Percentiles rank a stretch among this genome's conserved stretches.
phyloP scores from a whole-genome alignment of 2,797 vertebrate genomes.

The Pteronotus mesoamericanus region DNA sequence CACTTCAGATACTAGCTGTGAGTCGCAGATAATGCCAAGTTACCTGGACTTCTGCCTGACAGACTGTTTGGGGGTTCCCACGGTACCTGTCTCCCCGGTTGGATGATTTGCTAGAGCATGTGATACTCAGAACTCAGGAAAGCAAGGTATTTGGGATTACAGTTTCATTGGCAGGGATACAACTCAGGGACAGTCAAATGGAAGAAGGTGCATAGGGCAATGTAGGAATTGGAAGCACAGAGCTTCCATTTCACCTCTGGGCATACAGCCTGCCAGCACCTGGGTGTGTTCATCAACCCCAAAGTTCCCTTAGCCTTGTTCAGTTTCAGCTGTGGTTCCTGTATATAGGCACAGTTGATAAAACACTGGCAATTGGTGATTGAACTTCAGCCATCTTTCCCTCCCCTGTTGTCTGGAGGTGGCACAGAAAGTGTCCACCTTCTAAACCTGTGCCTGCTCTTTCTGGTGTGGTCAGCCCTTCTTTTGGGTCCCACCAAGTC shows the following conservation, averaged over 20 bases:
- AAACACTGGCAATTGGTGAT: background rate
- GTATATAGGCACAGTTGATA: background rate
- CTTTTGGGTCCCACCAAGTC: background rate
- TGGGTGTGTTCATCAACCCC: background rate
- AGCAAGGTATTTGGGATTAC: background rate
- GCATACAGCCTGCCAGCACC: background rate
- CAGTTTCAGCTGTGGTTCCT: background rate
- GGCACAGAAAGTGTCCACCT: background rate
- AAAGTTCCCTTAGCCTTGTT: background rate
- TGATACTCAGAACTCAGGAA: background rate
- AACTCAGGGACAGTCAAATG: background rate
- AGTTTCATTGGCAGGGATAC: conserved; percentile 1
- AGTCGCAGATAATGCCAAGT: background rate
- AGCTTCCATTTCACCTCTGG: too few species aligned
- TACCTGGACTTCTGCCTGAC: background rate
- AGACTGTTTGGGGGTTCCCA: background rate
- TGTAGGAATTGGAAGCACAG: background rate
- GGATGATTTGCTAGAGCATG: background rate
- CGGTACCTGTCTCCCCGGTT: background rate
- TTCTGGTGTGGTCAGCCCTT: background rate
- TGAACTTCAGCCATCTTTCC: background rate
- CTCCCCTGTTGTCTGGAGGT: background rate
- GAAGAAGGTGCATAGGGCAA: background rate
- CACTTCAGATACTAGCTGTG: background rate
- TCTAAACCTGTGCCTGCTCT: background rate